Evolutionary conservation across 2,797 vertebrate species (phyloP), one percentile per base, ranked within the genome.

Genomic region (Poecilia wingei): DNA sequence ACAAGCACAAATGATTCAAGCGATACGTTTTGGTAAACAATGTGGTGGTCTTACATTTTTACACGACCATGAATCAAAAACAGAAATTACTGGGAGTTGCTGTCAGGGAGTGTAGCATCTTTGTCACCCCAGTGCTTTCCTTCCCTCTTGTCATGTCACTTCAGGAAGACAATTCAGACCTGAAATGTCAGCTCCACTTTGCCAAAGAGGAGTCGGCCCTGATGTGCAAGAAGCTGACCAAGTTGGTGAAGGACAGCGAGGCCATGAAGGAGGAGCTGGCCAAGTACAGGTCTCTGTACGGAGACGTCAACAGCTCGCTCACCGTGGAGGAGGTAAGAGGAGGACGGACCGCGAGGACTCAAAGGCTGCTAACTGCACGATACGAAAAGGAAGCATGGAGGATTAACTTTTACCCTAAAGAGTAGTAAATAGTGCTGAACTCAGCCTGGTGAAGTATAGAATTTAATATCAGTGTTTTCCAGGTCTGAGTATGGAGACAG

Each of bases 191-290:
- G 94, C 95, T 99, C 82, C 97, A 99, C 93, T 99, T 99, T 69
- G 98, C 98, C 77, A 99, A 99, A 94, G 98, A 99, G 88, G 98
- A 99, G 90, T 98, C 98, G 0, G 97, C 97, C 41, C 96, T 99
- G 88, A 99, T 99, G 98, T 99, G 98, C 92, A 99, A 98, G 95
- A 99, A 99, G 92, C 96, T 99, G 88, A 97, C 97, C 82, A 99
- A 98, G 88, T 95, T 99, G 87, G 98, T 96, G 85, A 99, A 98
- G 93, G 98, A 99, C 90, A 97, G 97, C 0, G 98, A 99, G 1
- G 93, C 96, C 90, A 99, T 99, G 98, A 98, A 97, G 89, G 98
- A 98, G 87, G 98, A 99, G 88, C 95, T 99, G 93, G 95, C 96
- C 72, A 98, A 98, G 86, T 99, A 96, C 95, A 94, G 95, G 49